phyloP scores from a whole-genome alignment of 2,113 vertebrate species.

The Heterocephalus glaber region DNA sequence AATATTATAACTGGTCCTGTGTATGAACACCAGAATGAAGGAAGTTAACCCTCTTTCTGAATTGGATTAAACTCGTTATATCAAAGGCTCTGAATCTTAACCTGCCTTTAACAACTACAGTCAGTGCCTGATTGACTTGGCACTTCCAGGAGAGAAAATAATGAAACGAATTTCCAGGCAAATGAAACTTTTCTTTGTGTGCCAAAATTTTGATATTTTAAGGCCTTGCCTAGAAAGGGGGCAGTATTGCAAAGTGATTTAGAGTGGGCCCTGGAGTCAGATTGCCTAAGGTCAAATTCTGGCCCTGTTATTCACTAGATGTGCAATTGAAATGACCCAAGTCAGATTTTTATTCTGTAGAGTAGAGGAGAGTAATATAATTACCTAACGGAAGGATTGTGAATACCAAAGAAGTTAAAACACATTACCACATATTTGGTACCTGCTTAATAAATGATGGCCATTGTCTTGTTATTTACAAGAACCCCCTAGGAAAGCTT shows the following conservation, averaged over 20 bases:
- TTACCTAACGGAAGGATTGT: neutral
- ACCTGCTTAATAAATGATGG: conserved; percentile 47
- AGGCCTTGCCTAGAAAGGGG: conserved; percentile 35
- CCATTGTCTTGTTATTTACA: conserved; percentile 43
- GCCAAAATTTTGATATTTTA: conserved; percentile 55
- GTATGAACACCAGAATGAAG: conserved; percentile 36
- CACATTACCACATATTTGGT: conserved; percentile 28
- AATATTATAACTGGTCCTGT: conserved; percentile 10
- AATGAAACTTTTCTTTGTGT: conserved; percentile 46
- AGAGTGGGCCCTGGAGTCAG: neutral
- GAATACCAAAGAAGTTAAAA: conserved; percentile 48
- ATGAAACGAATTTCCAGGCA: conserved; percentile 47
- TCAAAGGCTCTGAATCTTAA: conserved; percentile 60
- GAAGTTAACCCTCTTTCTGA: conserved; percentile 12
- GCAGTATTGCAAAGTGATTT: conserved; percentile 1
- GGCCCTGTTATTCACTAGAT: conserved; percentile 15
- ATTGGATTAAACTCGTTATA: conserved; percentile 52
- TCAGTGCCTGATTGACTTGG: conserved; percentile 46
- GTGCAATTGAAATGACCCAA: conserved; percentile 38
- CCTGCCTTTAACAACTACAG: conserved; percentile 54
- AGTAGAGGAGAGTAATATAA: conserved; percentile 12
- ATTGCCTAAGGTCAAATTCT: conserved; percentile 17
- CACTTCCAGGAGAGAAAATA: conserved; percentile 40
- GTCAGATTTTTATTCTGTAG: conserved; percentile 20
- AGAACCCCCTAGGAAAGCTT: neutral